phyloP scores from a whole-genome alignment of 1,140 invertebrate genomes.

The Drosophila saltans region DNA sequence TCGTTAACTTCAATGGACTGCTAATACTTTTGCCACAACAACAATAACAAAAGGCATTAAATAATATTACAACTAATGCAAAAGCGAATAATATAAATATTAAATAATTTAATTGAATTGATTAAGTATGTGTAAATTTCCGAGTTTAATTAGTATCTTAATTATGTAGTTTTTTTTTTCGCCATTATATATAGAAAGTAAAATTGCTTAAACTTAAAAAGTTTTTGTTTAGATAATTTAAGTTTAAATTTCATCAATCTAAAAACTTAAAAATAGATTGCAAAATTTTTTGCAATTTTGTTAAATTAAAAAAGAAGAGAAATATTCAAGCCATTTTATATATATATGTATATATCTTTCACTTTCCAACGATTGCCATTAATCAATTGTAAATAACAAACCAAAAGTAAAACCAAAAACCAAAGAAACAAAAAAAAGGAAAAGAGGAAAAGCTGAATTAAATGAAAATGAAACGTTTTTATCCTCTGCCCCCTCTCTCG shows the following conservation, averaged over 20 bases:
- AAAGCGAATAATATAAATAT: background rate
- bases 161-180: no score
- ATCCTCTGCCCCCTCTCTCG: background rate
- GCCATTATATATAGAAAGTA: no score
- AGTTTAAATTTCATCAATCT: no score
- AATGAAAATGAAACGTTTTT: conserved; percentile 5
- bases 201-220: no score
- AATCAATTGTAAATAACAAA: conserved; percentile 9
- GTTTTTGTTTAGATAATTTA: no score
- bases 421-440: background rate
- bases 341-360: background rate
- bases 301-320: no score
- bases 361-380: background rate
- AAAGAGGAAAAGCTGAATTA: background rate
- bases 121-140: background rate
- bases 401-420: conserved; percentile 11
- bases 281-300: no score
- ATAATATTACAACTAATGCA: background rate
- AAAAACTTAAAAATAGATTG: no score
- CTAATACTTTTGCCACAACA: no score
- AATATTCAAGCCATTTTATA: background rate
- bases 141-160: background rate
- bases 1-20: background rate
- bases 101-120: background rate
- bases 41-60: no score